Conservation (phyloP, 2,888 invertebrate genomes). For the Meiosimyza decipiens region DNA sequence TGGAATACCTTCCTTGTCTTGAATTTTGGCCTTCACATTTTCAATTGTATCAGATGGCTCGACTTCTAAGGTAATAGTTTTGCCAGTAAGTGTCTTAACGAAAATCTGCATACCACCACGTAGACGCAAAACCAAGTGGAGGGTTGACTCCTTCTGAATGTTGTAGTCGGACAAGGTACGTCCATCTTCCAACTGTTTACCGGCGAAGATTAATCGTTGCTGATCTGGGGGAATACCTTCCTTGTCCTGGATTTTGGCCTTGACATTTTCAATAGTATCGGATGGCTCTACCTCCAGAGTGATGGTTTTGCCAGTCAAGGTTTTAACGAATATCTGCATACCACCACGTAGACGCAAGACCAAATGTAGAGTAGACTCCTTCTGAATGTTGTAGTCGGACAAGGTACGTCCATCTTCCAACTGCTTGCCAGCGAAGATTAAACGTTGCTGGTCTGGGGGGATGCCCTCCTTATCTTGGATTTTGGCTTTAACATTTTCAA, state of each 20-base stretch:
- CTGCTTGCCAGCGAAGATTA: constrained; percentile 47
- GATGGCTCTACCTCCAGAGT: constrained; percentile 59
- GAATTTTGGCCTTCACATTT: too few relatives aligned
- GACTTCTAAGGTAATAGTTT: constrained; percentile 45
- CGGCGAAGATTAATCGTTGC: constrained; percentile 59
- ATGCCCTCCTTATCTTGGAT: constrained; percentile 49
- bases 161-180: constrained; percentile 60
- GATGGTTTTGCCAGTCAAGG: constrained; percentile 58
- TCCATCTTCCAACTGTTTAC: constrained; percentile 58
- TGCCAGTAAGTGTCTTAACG: constrained; percentile 45
- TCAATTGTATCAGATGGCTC: constrained; percentile 40
- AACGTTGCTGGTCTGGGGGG: constrained; percentile 48
- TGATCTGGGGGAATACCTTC: constrained; percentile 61
- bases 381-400: constrained; percentile 50
- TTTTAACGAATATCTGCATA: constrained; percentile 53
- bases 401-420: constrained; percentile 46
- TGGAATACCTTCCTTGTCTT: too few relatives aligned
- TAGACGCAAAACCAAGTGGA: constrained; percentile 54
- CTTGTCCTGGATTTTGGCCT: constrained; percentile 59
- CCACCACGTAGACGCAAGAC: constrained; percentile 75
- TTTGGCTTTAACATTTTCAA: constrained; percentile 47
- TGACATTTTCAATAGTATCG: constrained; percentile 55
- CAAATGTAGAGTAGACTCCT: constrained; percentile 48
- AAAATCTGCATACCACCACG: constrained; percentile 49
- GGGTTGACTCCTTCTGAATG: constrained; percentile 58